Base-by-base conservation (phyloP, 1,140 invertebrate genomes). In the Fopius arisanus region DNA sequence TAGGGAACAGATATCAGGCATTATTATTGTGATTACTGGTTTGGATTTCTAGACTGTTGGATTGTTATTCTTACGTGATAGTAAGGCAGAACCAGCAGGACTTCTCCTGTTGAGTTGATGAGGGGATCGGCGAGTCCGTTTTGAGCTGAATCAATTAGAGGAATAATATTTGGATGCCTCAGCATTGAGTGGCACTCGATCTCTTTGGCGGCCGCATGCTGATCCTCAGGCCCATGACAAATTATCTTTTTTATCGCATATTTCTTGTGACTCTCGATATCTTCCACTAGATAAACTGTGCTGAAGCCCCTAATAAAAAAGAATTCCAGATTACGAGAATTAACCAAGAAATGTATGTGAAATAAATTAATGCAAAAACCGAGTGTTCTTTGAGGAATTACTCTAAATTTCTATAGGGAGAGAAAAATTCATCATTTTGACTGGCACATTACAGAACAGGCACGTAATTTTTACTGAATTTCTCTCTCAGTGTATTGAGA, bases 241-340 rank as follows among this genome's bases (percentile, higher is more conserved):
- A 91, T 90, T 51, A 96, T 95, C 80, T 93, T 90, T 87, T 97
- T 97, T 40, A 96, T 83, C 10, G 95, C 96, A 90, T 91, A 96
- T 70, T 90, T 89, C 75, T 92, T 92, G 77, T 91, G 91, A 9
- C 90, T 93, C n/a, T 87, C 72, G n/a, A 86, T 78, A 86, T 96
- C 93, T 84, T 96, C 93, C 2, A 94, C 92, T 74, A 96, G 87
- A 78, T 93, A 92, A 69, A 97, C 94, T 72, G 92, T 92, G 82
- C 95, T 96, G 81, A 96, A 96, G 19, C 95, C 95, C 26, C 95
- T 96, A 82, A 73, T 91, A 80, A 74, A 51, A 76, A 76, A 59
- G 43, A 68, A 43, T 69, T 29, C 43, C 63, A 75, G 19, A 79
- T 67, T 66, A 72, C 65, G 19, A 12, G 37, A 33, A 10, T 37